Conservation (phyloP, 2,113 vertebrate species). For the Tonatia bakeri region DNA sequence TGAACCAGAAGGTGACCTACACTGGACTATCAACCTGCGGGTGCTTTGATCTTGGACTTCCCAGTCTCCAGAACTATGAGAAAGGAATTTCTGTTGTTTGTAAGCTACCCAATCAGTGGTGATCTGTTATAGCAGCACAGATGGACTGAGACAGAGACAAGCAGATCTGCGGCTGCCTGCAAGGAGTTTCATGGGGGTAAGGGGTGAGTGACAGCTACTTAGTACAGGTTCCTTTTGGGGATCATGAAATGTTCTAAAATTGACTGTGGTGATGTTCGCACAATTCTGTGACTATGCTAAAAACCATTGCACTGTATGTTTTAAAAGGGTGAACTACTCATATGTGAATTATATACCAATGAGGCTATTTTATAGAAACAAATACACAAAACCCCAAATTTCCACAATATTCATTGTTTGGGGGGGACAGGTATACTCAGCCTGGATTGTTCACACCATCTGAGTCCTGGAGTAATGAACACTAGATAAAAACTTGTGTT, state of each 20-base stretch:
- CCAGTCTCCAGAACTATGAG: not conserved
- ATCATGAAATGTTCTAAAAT: not conserved
- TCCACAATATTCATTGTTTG: not conserved
- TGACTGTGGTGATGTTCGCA: not conserved
- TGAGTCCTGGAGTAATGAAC: not conserved
- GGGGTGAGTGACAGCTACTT: not conserved
- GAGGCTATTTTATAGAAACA: not conserved
- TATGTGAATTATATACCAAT: not conserved
- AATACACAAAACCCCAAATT: not conserved
- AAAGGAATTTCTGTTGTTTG: not conserved
- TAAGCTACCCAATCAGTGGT: not conserved
- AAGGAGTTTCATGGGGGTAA: not conserved
- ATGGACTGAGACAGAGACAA: not conserved
- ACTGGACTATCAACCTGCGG: not conserved
- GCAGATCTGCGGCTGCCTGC: not conserved
- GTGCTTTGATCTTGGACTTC: not conserved
- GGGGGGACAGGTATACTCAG: not conserved
- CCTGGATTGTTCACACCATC: not conserved
- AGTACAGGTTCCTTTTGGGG: not conserved
- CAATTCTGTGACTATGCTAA: not conserved
- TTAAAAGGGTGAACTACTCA: not conserved
- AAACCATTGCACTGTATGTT: not conserved
- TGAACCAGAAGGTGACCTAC: not conserved
- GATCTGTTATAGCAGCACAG: not conserved
- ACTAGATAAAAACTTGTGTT: not conserved